These are phyloP conservation scores for Rhynchonycteris naso DNA, from an alignment of 2,797 vertebrate genomes.

Conservation along the genomic window DNA sequence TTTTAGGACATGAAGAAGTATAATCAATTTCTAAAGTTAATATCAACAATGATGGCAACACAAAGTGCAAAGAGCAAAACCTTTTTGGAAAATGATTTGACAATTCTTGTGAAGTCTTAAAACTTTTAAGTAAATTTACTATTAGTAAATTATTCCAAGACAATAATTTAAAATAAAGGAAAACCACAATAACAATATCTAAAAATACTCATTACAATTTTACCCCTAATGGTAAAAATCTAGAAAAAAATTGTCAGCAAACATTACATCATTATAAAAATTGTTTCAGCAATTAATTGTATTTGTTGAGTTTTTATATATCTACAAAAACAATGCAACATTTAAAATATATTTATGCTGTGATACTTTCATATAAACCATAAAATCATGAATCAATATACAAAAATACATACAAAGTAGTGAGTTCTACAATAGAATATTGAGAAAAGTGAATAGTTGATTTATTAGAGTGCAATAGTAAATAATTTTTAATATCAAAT, in stretches of 20 bases:
- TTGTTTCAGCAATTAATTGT: background rate
- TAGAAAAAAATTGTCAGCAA: background rate
- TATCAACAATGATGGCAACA: background rate
- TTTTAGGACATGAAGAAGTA: background rate
- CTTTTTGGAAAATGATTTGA: background rate
- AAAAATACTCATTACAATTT: background rate
- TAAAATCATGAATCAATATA: background rate
- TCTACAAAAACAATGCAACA: background rate
- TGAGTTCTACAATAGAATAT: background rate
- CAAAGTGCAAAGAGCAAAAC: background rate
- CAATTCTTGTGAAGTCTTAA: background rate
- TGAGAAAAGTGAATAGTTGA: background rate
- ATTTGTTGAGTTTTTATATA: background rate
- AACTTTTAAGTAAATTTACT: background rate
- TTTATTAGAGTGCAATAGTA: background rate
- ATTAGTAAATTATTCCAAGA: background rate
- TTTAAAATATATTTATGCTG: background rate
- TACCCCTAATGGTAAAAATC: background rate
- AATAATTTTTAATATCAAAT: background rate
- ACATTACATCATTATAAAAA: background rate
- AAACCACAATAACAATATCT: background rate
- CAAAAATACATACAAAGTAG: background rate
- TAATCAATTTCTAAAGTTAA: background rate
- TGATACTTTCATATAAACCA: background rate
- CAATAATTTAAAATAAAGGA: background rate